These are phyloP conservation scores for Tenebrosternarchus preto DNA, from an alignment of 2,113 vertebrate genomes.

Conservation along the genomic window DNA sequence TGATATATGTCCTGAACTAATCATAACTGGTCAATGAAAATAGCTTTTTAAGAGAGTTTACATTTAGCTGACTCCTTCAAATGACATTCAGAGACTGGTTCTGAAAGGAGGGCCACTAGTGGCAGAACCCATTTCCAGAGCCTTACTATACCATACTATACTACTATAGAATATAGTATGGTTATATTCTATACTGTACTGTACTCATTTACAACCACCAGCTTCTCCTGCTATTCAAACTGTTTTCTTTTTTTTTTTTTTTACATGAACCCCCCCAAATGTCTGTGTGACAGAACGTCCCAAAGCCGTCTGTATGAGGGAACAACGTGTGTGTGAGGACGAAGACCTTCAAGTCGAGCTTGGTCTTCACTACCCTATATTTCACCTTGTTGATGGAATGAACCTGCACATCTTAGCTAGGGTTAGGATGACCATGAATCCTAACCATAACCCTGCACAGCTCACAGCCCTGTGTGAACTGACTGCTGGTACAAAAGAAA, in stretches of 20 bases:
- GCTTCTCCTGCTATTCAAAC: not conserved
- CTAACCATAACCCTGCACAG: not conserved
- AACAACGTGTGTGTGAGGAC: not conserved
- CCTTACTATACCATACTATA: not conserved
- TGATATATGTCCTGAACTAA: slow-evolving; percentile 14
- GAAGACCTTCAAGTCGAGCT: not conserved
- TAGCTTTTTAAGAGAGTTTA: slow-evolving; percentile 51
- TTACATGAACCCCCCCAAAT: no score
- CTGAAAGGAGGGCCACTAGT: slow-evolving; percentile 32
- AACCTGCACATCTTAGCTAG: not conserved
- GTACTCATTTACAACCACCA: not conserved
- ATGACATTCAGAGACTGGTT: slow-evolving; percentile 32
- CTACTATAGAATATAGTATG: no score
- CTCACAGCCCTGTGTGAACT: not conserved
- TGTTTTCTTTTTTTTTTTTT: not conserved
- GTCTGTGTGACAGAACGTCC: no score
- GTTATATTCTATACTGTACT: no score
- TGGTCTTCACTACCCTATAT: not conserved
- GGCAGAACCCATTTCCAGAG: slow-evolving; percentile 36
- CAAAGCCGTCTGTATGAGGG: not conserved
- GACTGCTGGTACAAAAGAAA: not conserved
- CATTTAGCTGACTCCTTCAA: slow-evolving; percentile 49
- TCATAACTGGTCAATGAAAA: slow-evolving; percentile 58
- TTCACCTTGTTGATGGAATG: no score
- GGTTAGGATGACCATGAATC: no score